Evolutionary conservation across 2,888 invertebrate genomes (phyloP).

Genomic region (Cerceris ruficornis): DNA sequence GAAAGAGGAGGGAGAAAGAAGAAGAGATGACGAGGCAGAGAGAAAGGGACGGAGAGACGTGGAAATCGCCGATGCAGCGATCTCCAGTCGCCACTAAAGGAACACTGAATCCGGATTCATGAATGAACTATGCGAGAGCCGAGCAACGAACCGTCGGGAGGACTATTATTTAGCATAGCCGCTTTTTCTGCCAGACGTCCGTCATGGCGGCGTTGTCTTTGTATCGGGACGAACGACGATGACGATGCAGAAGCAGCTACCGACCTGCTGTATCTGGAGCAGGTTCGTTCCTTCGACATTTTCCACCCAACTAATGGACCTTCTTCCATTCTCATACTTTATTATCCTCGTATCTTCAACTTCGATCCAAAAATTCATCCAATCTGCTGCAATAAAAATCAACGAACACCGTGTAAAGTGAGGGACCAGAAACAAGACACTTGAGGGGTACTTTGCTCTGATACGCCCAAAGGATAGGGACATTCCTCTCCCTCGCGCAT

Average conservation of each 20-base stretch:
- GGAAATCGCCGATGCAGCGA: too few species aligned
- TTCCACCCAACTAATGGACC: constrained; percentile 74
- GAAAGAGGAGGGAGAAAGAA: too few species aligned
- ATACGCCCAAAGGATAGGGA: too few species aligned
- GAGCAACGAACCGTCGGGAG: constrained; percentile 69
- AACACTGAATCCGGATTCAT: constrained; percentile 73
- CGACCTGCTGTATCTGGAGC: constrained; percentile 66
- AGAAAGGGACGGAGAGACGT: too few species aligned
- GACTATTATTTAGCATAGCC: constrained; percentile 81
- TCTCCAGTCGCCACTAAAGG: constrained; percentile 62
- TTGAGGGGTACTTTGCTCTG: too few species aligned
- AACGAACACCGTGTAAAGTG: too few species aligned
- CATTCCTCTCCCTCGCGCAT: too few species aligned
- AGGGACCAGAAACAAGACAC: too few species aligned
- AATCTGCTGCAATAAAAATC: too few species aligned
- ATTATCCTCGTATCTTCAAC: constrained; percentile 75
- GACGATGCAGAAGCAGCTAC: constrained; percentile 75
- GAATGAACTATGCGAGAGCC: constrained; percentile 76
- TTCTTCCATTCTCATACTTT: constrained; percentile 70
- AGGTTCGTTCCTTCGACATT: constrained; percentile 54
- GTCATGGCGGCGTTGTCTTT: constrained; percentile 79
- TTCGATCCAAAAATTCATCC: constrained; percentile 1
- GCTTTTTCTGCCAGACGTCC: constrained; percentile 77
- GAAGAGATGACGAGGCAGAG: too few species aligned
- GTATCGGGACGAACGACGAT: constrained; percentile 74